Evolutionary conservation across 1,140 invertebrate genomes (phyloP).

Genomic region (Caenorhabditis tropicalis): DNA sequence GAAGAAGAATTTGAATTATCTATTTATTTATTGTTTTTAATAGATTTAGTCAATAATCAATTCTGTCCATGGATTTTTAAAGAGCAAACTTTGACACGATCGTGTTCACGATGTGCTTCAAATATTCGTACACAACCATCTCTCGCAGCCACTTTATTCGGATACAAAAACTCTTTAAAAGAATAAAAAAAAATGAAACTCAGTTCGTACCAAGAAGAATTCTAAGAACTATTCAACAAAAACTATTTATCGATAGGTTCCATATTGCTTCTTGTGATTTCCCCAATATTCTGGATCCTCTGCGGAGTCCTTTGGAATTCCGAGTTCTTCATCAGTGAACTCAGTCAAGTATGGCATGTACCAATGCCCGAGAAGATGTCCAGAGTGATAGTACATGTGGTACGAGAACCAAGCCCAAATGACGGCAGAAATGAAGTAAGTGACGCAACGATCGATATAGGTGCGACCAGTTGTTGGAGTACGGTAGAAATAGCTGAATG

Average conservation of each 20-base stretch:
- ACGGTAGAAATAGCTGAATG: slow-evolving; percentile 54
- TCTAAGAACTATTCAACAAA: neutral
- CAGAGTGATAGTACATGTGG: slow-evolving; percentile 67
- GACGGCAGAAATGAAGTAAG: slow-evolving; percentile 54
- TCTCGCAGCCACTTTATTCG: slow-evolving; percentile 9
- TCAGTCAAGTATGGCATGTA: slow-evolving; percentile 68
- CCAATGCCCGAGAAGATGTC: slow-evolving; percentile 65
- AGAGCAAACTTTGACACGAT: too few species aligned
- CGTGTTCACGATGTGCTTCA: too few species aligned
- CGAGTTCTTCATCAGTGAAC: slow-evolving; percentile 70
- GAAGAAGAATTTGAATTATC: too few species aligned
- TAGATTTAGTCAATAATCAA: too few species aligned
- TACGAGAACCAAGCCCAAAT: slow-evolving; percentile 65
- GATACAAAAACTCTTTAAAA: neutral
- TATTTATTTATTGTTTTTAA: too few species aligned
- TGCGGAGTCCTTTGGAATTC: slow-evolving; percentile 68
- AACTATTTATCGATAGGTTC: slow-evolving; percentile 64
- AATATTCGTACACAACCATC: neutral
- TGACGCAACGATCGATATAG: slow-evolving; percentile 57
- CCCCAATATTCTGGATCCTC: slow-evolving; percentile 72
- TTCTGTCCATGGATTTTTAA: too few species aligned
- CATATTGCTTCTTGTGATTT: slow-evolving; percentile 63
- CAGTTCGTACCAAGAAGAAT: neutral
- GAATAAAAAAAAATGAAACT: neutral
- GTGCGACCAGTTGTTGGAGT: slow-evolving; percentile 58